phyloP scores from a whole-genome alignment of 1,140 invertebrate genomes.

The Zeugodacus cucurbitae region DNA sequence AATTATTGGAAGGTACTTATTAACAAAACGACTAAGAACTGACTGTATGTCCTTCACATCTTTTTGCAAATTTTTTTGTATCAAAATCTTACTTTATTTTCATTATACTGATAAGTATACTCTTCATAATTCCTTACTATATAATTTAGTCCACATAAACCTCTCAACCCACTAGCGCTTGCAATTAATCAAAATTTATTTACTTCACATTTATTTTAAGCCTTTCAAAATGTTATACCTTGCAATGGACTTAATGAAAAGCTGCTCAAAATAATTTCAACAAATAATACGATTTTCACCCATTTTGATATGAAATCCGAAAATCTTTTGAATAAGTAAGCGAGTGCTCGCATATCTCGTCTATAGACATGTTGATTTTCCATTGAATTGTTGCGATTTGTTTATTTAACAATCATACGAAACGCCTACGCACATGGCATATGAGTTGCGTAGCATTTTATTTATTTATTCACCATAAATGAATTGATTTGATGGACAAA shows the following conservation, averaged over 20 bases:
- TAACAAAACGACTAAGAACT: no score
- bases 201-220: neutral
- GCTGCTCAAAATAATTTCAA: neutral
- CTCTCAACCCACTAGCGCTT: neutral
- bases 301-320: neutral
- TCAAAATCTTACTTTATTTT: no score
- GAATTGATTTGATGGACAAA: neutral
- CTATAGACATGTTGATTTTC: neutral
- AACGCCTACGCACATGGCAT: neutral
- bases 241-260: neutral
- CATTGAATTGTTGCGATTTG: neutral
- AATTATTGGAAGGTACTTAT: no score
- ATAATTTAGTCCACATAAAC: neutral
- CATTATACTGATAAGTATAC: neutral
- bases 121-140: neutral
- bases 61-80: no score
- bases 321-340: neutral
- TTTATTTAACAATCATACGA: conserved; percentile 17
- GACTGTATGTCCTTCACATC: no score
- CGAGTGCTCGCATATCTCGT: neutral
- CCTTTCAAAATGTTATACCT: neutral
- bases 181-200: neutral
- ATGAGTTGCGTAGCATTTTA: neutral
- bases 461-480: conserved; percentile 1
- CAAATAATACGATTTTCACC: neutral